phyloP scores from a whole-genome alignment of 2,888 invertebrate genomes.

The Andrena minutula region DNA sequence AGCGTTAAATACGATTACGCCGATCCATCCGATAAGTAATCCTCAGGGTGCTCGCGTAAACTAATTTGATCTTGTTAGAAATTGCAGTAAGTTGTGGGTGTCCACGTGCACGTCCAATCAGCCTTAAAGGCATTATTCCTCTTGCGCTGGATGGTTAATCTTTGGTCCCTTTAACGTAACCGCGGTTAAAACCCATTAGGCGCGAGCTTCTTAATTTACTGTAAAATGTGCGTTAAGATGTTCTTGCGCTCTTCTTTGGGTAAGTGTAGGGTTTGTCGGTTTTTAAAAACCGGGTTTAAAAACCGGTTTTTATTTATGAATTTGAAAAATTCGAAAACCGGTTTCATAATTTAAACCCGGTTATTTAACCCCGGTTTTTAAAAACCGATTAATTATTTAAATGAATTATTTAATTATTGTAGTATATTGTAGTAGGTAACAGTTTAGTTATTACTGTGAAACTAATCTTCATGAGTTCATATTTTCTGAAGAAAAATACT shows the following conservation, averaged over 20 bases:
- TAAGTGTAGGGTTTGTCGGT: background rate
- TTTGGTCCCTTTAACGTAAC: background rate
- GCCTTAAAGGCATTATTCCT: constrained; percentile 30
- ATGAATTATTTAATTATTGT: too few species aligned
- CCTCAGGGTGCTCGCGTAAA: constrained; percentile 33
- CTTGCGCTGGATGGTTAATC: background rate
- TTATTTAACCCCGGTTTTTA: too few species aligned
- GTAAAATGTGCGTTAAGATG: background rate
- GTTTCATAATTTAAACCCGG: too few species aligned
- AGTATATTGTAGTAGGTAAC: too few species aligned
- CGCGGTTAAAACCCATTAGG: constrained; percentile 1
- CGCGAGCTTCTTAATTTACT: background rate
- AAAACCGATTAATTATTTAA: too few species aligned
- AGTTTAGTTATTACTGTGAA: too few species aligned
- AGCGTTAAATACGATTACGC: constrained; percentile 38
- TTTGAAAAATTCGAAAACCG: too few species aligned
- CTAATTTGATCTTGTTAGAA: constrained; percentile 58
- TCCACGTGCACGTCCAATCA: constrained; percentile 29
- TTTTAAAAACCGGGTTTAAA: too few species aligned
- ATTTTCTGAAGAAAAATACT: too few species aligned
- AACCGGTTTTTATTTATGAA: too few species aligned
- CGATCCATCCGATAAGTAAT: constrained; percentile 44
- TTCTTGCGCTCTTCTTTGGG: background rate
- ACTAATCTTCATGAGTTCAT: too few species aligned
- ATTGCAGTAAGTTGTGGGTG: constrained; percentile 18